Percentiles rank a stretch among this genome's conserved stretches.
These are phyloP conservation scores for Xenus cinereus DNA, from an alignment of 2,113 vertebrate species.

Conservation along the genomic window DNA sequence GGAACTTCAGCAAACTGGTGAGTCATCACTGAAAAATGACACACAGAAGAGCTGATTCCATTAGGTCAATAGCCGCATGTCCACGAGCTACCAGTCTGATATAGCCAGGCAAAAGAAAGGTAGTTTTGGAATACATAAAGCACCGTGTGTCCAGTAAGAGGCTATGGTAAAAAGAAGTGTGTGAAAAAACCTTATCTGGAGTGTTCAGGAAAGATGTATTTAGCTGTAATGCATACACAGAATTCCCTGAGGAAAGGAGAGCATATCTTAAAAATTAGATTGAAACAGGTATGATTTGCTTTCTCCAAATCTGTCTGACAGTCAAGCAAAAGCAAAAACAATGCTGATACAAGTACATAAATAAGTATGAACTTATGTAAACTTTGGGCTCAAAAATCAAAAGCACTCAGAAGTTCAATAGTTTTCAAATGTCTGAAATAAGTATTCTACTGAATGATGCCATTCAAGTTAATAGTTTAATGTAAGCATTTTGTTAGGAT, in stretches of 20 bases:
- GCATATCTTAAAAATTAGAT: not conserved
- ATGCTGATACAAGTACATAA: not conserved
- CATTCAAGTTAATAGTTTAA: not conserved
- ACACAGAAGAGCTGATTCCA: not conserved
- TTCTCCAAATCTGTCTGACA: not conserved
- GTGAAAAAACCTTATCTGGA: not conserved
- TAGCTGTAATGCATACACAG: not conserved
- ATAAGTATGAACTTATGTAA: fast-evolving
- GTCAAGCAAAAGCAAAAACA: not conserved
- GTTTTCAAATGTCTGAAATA: not conserved
- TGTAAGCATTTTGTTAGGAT: not conserved
- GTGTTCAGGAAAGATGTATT: not conserved
- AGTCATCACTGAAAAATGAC: not conserved
- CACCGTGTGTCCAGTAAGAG: not conserved
- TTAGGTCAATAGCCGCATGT: not conserved
- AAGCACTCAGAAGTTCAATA: not conserved
- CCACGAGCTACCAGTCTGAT: not conserved
- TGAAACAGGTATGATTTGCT: not conserved
- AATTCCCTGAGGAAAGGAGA: not conserved
- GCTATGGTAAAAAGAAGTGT: not conserved
- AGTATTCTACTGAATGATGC: not conserved
- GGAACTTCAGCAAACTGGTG: not conserved
- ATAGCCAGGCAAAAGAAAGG: not conserved
- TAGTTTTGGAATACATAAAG: not conserved
- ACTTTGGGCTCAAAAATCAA: not conserved